Percentiles rank a stretch among this genome's conserved stretches.
These are phyloP conservation scores for Solea senegalensis DNA, from an alignment of 2,113 vertebrate species.

Conservation along the genomic window DNA sequence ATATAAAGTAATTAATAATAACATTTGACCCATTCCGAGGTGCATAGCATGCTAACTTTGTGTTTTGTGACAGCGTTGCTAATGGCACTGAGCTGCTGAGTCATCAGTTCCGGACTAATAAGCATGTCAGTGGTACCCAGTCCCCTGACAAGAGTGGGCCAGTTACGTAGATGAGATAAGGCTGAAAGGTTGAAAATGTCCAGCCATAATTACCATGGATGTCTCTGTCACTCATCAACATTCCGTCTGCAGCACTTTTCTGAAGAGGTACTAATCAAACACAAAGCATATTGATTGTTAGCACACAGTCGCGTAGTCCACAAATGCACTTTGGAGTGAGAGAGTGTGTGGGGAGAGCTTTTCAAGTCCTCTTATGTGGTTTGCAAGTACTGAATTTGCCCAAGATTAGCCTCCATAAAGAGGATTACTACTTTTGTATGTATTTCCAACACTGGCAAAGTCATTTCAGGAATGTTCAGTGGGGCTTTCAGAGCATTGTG, in stretches of 20 bases:
- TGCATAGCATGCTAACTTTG: too few species aligned
- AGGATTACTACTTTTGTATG: constrained; percentile 70
- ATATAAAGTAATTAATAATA: too few species aligned
- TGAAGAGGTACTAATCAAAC: constrained; percentile 47
- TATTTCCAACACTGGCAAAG: constrained; percentile 68
- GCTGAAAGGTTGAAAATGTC: constrained; percentile 28
- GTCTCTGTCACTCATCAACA: constrained; percentile 45
- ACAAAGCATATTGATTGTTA: constrained; percentile 46
- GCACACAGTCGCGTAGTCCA: not conserved
- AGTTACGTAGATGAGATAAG: constrained; percentile 40
- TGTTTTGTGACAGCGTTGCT: too few species aligned
- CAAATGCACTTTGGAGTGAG: constrained; percentile 20
- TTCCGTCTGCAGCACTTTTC: constrained; percentile 46
- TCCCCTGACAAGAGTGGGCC: constrained; percentile 25
- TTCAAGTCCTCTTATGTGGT: constrained; percentile 53
- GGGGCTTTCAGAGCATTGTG: constrained; percentile 69
- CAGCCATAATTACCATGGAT: constrained; percentile 20
- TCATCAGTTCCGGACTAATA: constrained; percentile 2
- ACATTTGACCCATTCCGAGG: too few species aligned
- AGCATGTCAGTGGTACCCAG: constrained; percentile 2
- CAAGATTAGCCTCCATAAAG: constrained; percentile 70
- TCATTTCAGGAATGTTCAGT: constrained; percentile 79
- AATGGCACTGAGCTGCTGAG: too few species aligned
- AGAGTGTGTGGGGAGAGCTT: constrained; percentile 20
- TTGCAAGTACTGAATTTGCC: constrained; percentile 67